Base-by-base conservation (phyloP, 2,113 vertebrate genomes). In the Pica pica region DNA sequence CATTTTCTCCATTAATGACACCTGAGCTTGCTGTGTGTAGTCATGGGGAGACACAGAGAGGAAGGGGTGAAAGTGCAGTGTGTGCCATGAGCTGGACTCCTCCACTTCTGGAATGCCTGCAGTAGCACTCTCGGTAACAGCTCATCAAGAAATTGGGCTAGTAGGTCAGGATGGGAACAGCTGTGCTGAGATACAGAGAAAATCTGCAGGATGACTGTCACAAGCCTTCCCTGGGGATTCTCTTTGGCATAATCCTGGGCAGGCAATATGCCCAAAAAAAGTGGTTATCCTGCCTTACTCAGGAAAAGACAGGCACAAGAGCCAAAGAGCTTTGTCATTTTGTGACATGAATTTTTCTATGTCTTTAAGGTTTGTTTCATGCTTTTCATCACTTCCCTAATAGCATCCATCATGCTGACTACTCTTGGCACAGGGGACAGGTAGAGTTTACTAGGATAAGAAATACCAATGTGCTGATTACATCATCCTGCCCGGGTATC, bases 111-210 rank as follows among this genome's bases (percentile, higher is more conserved):
- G 61, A 89, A 87, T 87, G 69, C 16, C 47, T 85, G 83, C 52
- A 89, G 67, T 47, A 89, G 57, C 37, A 33, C 33, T 87, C 84
- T 59, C 1, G 2, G 57, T 75, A 75, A 81, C 11, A 57, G 61
- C 59, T 64, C 63, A 81, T 60, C 55, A 91, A 91, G 69, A 90
- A 95, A 90, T 63, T 16, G 46, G 94, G 57, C 73, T 75, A 76
- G 93, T 84, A 89, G 90, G 88, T 94, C 85, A 95, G 74, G 83
- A 82, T 89, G 41, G 50, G 57, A 95, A 82, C 73, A 96, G 76
- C 88, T 95, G 79, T 9, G 5, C 69, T 73, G 82, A 92, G 65
- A 89, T 41, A 57, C 22, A 82, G 57, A 71, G 71, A 56, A 92
- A 81, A 83, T 90, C 60, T 83, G 24, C 6, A 3, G 68, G 35